Percentiles rank a stretch among this genome's conserved stretches.
phyloP scores from a whole-genome alignment of 1,140 invertebrate species.

The Drosophila repletoides region DNA sequence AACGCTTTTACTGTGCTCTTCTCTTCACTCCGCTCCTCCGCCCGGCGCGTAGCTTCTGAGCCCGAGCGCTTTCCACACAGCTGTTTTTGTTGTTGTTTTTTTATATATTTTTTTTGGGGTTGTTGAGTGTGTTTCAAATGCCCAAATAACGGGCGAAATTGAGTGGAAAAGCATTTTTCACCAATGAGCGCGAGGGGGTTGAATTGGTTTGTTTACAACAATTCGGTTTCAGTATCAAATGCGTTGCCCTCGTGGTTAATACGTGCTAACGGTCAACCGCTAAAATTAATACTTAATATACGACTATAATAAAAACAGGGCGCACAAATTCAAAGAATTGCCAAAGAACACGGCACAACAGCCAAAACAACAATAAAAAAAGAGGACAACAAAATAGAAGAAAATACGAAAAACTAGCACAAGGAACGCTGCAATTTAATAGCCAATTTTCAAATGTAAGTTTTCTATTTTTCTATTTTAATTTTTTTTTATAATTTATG shows the following conservation, averaged over 20 bases:
- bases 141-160: constrained; percentile 58
- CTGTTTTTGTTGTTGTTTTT: not conserved
- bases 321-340: constrained; percentile 38
- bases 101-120: too few species aligned
- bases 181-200: constrained; percentile 65
- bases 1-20: constrained; percentile 23
- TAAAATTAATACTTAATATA: constrained; percentile 12
- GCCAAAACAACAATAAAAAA: constrained; percentile 17
- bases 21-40: not conserved
- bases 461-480: constrained; percentile 9
- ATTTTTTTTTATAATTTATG: constrained; percentile 45
- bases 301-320: constrained; percentile 8
- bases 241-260: constrained; percentile 64
- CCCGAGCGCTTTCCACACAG: constrained; percentile 10
- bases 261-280: constrained; percentile 48
- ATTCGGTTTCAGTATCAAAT: constrained; percentile 62
- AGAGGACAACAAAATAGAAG: constrained; percentile 15
- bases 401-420: constrained; percentile 31
- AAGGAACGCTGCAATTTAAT: constrained; percentile 7
- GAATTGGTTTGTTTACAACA: constrained; percentile 79
- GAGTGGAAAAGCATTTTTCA: constrained; percentile 45
- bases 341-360: constrained; percentile 27
- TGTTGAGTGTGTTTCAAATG: constrained; percentile 59
- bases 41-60: constrained; percentile 1
- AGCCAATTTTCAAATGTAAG: constrained; percentile 67